phyloP scores from a whole-genome alignment of 2,797 vertebrate genomes.

The Sebastolobus alascanus region DNA sequence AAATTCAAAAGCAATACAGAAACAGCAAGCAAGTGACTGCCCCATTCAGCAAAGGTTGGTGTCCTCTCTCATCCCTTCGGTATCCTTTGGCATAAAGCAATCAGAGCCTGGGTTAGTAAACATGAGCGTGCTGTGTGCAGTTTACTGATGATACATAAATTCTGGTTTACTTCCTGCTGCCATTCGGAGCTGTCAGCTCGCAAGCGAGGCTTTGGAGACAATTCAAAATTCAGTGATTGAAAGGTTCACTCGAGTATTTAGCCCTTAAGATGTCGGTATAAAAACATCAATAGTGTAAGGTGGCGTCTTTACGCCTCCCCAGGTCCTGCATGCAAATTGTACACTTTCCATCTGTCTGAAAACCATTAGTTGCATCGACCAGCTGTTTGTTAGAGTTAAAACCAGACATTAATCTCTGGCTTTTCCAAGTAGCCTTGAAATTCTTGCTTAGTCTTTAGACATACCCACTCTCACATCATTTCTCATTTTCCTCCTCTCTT shows the following conservation, averaged over 20 bases:
- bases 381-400: conserved; percentile 53
- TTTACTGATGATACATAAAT: conserved; percentile 43
- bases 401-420: conserved; percentile 36
- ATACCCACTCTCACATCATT: conserved; percentile 29
- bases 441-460: conserved; percentile 13
- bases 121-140: conserved; percentile 14
- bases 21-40: conserved; percentile 19
- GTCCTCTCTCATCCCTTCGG: conserved; percentile 28
- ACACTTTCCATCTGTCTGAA: conserved; percentile 46
- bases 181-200: conserved; percentile 48
- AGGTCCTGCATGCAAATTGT: conserved; percentile 37
- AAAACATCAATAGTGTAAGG: conserved; percentile 20
- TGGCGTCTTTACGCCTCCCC: conserved; percentile 6
- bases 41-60: conserved; percentile 22
- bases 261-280: conserved; percentile 22
- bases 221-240: conserved; percentile 45
- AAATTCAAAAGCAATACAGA: conserved; percentile 25
- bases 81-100: conserved; percentile 40
- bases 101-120: conserved; percentile 30
- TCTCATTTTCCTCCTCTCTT: conserved; percentile 21
- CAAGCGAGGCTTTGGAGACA: conserved; percentile 38
- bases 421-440: conserved; percentile 11
- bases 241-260: conserved; percentile 41
- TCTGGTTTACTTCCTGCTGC: conserved; percentile 20
- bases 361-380: conserved; percentile 31